phyloP scores from a whole-genome alignment of 2,113 vertebrate species.

The Pogona vitticeps region DNA sequence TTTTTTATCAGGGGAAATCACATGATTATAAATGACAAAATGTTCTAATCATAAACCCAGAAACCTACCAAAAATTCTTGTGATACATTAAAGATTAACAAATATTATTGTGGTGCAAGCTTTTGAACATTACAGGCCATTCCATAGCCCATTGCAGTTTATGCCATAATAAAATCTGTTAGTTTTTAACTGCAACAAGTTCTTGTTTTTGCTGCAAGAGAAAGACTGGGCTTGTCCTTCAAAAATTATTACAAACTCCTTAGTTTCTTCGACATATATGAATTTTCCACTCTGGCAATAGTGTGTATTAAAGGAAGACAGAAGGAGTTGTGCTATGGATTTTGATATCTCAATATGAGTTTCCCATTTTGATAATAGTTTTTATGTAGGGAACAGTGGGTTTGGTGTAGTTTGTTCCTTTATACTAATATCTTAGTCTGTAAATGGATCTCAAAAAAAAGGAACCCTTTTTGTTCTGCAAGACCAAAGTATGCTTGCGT shows the following conservation, averaged over 20 bases:
- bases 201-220: not conserved
- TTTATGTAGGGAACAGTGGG: not conserved
- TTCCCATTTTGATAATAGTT: not conserved
- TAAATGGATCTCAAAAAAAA: not conserved
- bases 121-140: not conserved
- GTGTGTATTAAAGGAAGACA: not conserved
- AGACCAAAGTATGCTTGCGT: not conserved
- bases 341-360: not conserved
- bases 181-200: not conserved
- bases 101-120: not conserved
- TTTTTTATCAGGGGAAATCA: slow-evolving; percentile 48
- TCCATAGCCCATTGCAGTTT: not conserved
- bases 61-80: not conserved
- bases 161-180: not conserved
- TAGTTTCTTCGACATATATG: not conserved
- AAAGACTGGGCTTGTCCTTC: not conserved
- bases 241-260: not conserved
- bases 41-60: not conserved
- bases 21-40: slow-evolving; percentile 43
- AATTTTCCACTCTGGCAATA: not conserved
- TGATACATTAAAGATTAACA: not conserved
- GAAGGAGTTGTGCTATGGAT: not conserved
- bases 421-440: not conserved
- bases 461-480: not conserved
- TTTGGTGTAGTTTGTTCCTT: not conserved